Evolutionary conservation across 2,113 vertebrate genomes (phyloP).

Genomic region (Leiothrix lutea): DNA sequence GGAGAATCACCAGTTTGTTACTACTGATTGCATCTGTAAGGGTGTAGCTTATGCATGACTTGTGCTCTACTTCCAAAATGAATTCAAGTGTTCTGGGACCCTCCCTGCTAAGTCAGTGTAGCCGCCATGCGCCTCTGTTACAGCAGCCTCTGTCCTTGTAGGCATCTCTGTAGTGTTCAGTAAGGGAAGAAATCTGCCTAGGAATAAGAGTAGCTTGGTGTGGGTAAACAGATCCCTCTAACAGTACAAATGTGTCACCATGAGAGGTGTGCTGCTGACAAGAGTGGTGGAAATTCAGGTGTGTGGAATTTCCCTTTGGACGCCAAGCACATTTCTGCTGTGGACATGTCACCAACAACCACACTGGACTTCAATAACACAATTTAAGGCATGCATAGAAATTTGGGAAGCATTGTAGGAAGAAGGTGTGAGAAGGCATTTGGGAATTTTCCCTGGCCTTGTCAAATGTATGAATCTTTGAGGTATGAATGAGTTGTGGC

Average conservation of each 20-base stretch:
- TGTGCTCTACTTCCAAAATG: not conserved
- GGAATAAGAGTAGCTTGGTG: not conserved
- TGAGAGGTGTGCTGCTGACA: not conserved
- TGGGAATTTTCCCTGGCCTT: not conserved
- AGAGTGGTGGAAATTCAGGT: not conserved
- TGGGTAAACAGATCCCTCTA: not conserved
- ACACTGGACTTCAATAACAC: not conserved
- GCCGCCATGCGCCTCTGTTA: not conserved
- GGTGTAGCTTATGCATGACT: not conserved
- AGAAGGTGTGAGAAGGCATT: not conserved
- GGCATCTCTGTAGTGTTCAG: not conserved
- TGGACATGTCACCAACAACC: accelerated
- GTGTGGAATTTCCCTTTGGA: not conserved
- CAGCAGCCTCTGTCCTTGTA: not conserved
- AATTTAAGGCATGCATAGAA: not conserved
- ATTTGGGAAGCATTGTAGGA: not conserved
- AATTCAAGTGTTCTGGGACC: not conserved
- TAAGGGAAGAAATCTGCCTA: not conserved
- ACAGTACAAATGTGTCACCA: accelerated
- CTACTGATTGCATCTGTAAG: not conserved
- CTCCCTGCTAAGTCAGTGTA: not conserved
- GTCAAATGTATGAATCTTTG: not conserved
- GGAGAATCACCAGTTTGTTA: not conserved
- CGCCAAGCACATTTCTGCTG: not conserved
- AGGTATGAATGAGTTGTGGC: not conserved